A percentile compares a stretch with the other conserved stretches of the same genome.
These are phyloP conservation scores for Parnassius mnemosyne DNA, from an alignment of 2,888 invertebrate species.

Conservation along the genomic window DNA sequence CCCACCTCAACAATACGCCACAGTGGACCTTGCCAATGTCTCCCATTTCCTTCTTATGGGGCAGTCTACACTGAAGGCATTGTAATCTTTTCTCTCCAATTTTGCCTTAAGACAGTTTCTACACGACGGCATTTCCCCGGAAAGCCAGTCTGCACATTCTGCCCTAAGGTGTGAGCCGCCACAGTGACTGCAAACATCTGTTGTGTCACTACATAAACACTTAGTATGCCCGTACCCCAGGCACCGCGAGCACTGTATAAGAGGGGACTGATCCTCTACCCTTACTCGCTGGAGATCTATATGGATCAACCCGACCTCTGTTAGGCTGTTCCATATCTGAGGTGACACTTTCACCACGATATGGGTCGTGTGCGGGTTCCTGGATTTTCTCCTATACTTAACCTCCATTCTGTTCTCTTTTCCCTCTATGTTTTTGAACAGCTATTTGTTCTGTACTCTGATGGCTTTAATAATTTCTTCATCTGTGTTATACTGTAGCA, in stretches of 20 bases:
- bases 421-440: background rate
- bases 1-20: background rate
- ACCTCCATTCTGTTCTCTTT: background rate
- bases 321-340: background rate
- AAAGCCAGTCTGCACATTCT: background rate
- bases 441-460: background rate
- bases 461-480: background rate
- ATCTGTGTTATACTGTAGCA: background rate
- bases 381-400: background rate
- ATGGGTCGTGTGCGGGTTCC: background rate
- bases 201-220: too few relatives aligned
- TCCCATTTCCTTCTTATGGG: background rate
- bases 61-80: too few relatives aligned
- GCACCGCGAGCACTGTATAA: too few relatives aligned
- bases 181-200: background rate
- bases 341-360: background rate
- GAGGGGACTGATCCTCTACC: too few relatives aligned
- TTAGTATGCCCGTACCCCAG: too few relatives aligned
- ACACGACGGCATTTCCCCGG: background rate
- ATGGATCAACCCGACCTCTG: too few relatives aligned
- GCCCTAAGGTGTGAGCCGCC: background rate
- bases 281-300: too few relatives aligned
- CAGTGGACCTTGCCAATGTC: background rate
- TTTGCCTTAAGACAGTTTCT: background rate
- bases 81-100: background rate